Base-by-base conservation (phyloP, 2,888 invertebrate genomes). In the Melipona bicolor region DNA sequence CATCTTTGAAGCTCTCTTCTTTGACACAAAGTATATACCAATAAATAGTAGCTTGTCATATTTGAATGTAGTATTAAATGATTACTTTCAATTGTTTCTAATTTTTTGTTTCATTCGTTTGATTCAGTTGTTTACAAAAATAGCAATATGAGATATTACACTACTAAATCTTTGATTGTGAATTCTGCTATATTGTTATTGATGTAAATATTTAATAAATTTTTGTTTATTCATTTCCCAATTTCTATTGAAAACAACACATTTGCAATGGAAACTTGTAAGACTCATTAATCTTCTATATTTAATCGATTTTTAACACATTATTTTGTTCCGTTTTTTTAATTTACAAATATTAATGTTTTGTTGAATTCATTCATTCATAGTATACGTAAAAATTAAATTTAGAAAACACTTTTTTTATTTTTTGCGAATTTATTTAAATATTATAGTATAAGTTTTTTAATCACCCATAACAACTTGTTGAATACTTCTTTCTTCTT, bases 381-480 rank as follows among this genome's bases (percentile, higher is more conserved):
- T 15, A 64, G n/a, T 43, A 62, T 27, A 72, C 15, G 11, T 64
- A 43, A 11, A 59, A 70, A 77, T 54, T n/a, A 67, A 32, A 61
- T 70, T 65, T 61, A 43, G 77, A 36, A 21, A 24, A 79, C 59
- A 27, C 27, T 19, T 49, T 24, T n/a, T 43, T 43, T 43, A 9
- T 11, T 21, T 17, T 43, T 74, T 36, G 11, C 62, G 43, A 68
- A 72, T 79, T 88, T 83, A 85, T 85, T 73, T 81, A 84, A 80
- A 85, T 82, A 67, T 85, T 87, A 27, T 27, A 88, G 79, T 76
- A 71, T 88, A 87, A 88, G 83, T 75, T 61, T 83, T 79, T 69
- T 77, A 83, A 89, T 86, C 89, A 91, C 91, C 92, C 92, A 93
- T 94, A 94, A 94, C 93, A 82, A 85, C 89, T 94, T 94, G 93